Percentiles rank a stretch among this genome's conserved stretches.
phyloP scores from a whole-genome alignment of 2,888 invertebrate species.

The Amiota minor region DNA sequence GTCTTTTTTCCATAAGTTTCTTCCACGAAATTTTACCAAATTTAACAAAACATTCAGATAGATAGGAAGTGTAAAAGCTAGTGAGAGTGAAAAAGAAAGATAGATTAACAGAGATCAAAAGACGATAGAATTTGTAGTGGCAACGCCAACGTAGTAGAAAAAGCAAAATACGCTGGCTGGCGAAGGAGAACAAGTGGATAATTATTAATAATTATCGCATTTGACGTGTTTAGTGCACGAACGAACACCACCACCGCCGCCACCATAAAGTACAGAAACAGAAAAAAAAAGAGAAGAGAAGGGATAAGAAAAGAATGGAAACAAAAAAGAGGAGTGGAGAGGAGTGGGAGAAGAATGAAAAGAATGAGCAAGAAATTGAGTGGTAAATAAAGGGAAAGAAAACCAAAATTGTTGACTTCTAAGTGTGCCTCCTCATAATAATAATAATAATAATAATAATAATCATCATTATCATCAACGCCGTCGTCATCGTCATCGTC shows the following conservation, averaged over 20 bases:
- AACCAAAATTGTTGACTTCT: constrained; percentile 13
- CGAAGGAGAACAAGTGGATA: constrained; percentile 67
- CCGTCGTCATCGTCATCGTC: no score
- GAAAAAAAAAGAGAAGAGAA: background rate
- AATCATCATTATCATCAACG: no score
- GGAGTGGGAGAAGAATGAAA: no score
- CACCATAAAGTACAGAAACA: constrained; percentile 12
- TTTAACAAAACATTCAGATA: background rate
- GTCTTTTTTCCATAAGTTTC: no score
- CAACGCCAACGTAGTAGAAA: constrained; percentile 11
- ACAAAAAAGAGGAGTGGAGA: no score
- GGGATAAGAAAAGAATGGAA: background rate
- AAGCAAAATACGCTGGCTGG: constrained; percentile 20
- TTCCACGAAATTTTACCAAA: no score
- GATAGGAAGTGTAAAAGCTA: constrained; percentile 3
- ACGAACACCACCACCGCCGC: background rate
- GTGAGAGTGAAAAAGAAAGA: constrained; percentile 20
- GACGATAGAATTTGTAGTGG: constrained; percentile 13
- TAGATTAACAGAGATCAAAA: constrained; percentile 18
- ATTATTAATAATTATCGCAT: constrained; percentile 67
- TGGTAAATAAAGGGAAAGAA: no score
- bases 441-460: no score
- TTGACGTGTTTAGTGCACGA: constrained; percentile 46
- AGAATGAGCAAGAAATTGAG: no score
- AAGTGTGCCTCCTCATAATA: background rate